Percentiles rank a stretch among this genome's conserved stretches.
Conservation (phyloP, 2,888 invertebrate genomes). For the Laothoe populi region DNA sequence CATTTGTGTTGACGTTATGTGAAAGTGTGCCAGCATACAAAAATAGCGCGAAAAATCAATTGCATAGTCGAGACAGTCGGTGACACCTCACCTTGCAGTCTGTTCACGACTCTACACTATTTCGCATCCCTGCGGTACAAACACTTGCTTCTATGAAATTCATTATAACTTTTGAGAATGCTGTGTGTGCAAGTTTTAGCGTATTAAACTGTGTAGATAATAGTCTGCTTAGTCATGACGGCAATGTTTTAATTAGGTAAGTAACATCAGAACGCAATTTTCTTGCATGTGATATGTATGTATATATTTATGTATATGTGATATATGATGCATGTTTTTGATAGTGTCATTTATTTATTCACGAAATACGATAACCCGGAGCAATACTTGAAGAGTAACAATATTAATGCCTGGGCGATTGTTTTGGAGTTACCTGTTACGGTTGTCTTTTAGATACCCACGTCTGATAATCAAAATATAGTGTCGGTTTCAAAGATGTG, state of each 20-base stretch:
- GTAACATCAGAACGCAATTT: slow-evolving; percentile 37
- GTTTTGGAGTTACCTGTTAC: neutral
- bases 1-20: slow-evolving; percentile 23
- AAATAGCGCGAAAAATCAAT: slow-evolving; percentile 81
- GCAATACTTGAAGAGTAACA: neutral
- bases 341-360: slow-evolving; percentile 37
- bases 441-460: neutral
- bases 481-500: neutral
- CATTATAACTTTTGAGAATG: slow-evolving; percentile 3
- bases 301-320: no score
- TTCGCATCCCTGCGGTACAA: slow-evolving; percentile 53
- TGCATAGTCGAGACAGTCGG: slow-evolving; percentile 60
- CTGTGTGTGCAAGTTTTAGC: slow-evolving; percentile 27
- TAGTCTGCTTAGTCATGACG: slow-evolving; percentile 35
- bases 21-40: slow-evolving; percentile 71
- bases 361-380: neutral
- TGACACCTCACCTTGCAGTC: slow-evolving; percentile 65
- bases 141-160: neutral
- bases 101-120: slow-evolving; percentile 58
- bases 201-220: slow-evolving; percentile 33
- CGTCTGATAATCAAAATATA: neutral
- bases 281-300: slow-evolving; percentile 56
- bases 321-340: slow-evolving; percentile 54
- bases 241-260: slow-evolving; percentile 35
- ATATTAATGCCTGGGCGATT: slow-evolving; percentile 11